Percentiles rank a stretch among this genome's conserved stretches.
Conservation (phyloP, 2,797 vertebrate genomes). For the Macropodus opercularis region DNA sequence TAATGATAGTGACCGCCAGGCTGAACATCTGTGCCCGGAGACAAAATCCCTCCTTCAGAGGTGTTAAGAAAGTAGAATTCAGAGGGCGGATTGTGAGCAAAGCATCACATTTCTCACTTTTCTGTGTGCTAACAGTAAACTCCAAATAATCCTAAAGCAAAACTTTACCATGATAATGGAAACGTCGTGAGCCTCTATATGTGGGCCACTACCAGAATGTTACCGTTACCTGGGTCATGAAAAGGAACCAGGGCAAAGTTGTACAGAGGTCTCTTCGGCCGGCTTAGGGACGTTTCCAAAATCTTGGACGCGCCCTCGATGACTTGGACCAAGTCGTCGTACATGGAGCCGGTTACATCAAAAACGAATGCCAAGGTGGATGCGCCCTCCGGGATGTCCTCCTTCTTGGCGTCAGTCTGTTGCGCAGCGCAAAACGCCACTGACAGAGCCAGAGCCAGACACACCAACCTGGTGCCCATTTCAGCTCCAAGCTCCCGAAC, state of each 20-base stretch:
- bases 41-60: slow-evolving; percentile 64
- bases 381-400: slow-evolving; percentile 90
- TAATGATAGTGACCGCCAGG: slow-evolving; percentile 80
- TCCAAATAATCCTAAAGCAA: background rate
- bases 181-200: too few species aligned
- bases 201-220: too few species aligned
- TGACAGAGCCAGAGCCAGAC: slow-evolving; percentile 68
- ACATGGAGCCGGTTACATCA: slow-evolving; percentile 99
- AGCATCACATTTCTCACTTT: slow-evolving; percentile 78
- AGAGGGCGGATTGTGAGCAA: slow-evolving; percentile 71
- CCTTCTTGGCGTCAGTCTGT: slow-evolving; percentile 55
- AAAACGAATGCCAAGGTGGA: slow-evolving; percentile 98
- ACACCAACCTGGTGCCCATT: slow-evolving; percentile 68
- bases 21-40: slow-evolving; percentile 79
- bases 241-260: slow-evolving; percentile 98
- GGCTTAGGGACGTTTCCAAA: slow-evolving; percentile 93
- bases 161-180: too few species aligned
- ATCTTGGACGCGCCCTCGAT: slow-evolving; percentile 98
- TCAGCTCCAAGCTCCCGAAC: slow-evolving; percentile 35
- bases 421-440: slow-evolving; percentile 68
- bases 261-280: slow-evolving; percentile 91
- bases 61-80: slow-evolving; percentile 68
- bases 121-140: slow-evolving; percentile 23
- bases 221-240: slow-evolving; percentile 95
- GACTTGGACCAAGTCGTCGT: slow-evolving; percentile 97